These are phyloP conservation scores for Abrostola triplasia DNA, from an alignment of 2,888 invertebrate species.

Conservation along the genomic window DNA sequence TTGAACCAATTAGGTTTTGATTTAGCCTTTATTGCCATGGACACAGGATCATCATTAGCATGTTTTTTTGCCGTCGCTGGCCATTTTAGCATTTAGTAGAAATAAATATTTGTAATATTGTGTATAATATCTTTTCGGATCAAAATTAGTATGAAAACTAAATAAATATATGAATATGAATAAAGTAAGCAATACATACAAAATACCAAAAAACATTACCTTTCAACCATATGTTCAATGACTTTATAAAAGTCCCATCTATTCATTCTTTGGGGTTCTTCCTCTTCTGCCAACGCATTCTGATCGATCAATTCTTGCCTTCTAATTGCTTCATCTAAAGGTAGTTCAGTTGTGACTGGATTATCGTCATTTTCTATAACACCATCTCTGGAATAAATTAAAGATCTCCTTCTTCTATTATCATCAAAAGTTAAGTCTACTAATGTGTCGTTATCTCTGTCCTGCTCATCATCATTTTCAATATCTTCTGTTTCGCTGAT, in stretches of 20 bases:
- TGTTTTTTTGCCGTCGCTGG: slow-evolving; percentile 5
- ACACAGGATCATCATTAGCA: slow-evolving; percentile 9
- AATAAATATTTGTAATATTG: no score
- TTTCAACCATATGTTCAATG: slow-evolving; percentile 88
- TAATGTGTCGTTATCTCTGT: slow-evolving; percentile 73
- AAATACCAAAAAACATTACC: slow-evolving; percentile 71
- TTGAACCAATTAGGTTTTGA: slow-evolving; percentile 45
- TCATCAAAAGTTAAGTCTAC: slow-evolving; percentile 81
- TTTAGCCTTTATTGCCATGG: slow-evolving; percentile 22
- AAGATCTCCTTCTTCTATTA: slow-evolving; percentile 70
- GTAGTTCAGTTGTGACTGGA: slow-evolving; percentile 66
- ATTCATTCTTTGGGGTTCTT: slow-evolving; percentile 81
- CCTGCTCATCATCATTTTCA: slow-evolving; percentile 52
- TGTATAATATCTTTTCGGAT: no score
- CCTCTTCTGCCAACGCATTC: slow-evolving; percentile 65
- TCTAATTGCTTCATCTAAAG: slow-evolving; percentile 82
- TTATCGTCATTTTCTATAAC: slow-evolving; percentile 58
- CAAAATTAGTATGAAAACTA: no score
- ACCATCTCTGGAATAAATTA: slow-evolving; percentile 79
- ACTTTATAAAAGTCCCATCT: slow-evolving; percentile 91
- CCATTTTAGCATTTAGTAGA: slow-evolving; percentile 13
- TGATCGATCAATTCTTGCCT: slow-evolving; percentile 84
- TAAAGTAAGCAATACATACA: slow-evolving; percentile 18
- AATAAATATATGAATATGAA: no score
- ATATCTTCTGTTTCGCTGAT: slow-evolving; percentile 50